Percentiles rank a stretch among this genome's conserved stretches.
Conservation (phyloP, 2,888 invertebrate species). For the Muschampia plurimacula region DNA sequence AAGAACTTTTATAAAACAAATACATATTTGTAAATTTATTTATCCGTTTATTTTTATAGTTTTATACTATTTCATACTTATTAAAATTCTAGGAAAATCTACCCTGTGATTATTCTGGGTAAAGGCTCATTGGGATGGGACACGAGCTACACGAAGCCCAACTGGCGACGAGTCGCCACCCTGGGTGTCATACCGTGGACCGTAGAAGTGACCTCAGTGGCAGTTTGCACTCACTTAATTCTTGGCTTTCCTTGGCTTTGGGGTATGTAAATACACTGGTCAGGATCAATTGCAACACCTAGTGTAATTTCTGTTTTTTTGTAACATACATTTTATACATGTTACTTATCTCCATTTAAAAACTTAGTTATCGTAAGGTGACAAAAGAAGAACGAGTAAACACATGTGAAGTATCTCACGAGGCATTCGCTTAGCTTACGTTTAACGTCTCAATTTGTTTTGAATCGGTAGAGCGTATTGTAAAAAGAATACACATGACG, state of each 20-base stretch:
- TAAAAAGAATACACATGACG: slow-evolving; percentile 6
- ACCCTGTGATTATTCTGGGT: slow-evolving; percentile 75
- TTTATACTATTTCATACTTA: no score
- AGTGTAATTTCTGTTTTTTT: background rate
- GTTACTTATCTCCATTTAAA: background rate
- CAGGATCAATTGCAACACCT: background rate
- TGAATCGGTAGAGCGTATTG: background rate
- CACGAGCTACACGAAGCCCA: slow-evolving; percentile 63
- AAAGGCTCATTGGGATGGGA: slow-evolving; percentile 76
- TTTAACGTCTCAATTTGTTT: background rate
- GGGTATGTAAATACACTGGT: slow-evolving; percentile 60
- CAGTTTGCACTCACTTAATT: slow-evolving; percentile 63
- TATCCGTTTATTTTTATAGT: no score
- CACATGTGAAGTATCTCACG: background rate
- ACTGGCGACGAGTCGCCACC: slow-evolving; percentile 65
- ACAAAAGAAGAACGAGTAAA: background rate
- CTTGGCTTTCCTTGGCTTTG: slow-evolving; percentile 74
- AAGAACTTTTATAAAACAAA: no score
- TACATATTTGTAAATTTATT: background rate
- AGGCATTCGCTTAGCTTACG: background rate
- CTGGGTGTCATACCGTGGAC: slow-evolving; percentile 74
- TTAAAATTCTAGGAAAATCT: slow-evolving; percentile 66
- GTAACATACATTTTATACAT: background rate
- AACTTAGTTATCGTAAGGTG: background rate
- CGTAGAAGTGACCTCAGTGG: slow-evolving; percentile 65